Base-by-base conservation (phyloP, 2,113 vertebrate species). In the Brevimyrus niger region DNA sequence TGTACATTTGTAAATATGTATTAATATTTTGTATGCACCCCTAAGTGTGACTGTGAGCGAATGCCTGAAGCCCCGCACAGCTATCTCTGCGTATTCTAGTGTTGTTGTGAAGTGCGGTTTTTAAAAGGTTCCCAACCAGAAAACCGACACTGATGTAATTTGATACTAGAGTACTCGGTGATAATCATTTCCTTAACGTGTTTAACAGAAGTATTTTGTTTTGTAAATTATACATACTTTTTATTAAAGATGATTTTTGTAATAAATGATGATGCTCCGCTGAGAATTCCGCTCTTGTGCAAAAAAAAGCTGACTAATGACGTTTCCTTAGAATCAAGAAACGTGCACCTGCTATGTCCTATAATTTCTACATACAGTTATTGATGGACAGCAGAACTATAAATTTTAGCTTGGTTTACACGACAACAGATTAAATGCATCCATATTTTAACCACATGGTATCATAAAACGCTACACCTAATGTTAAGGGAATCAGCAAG, bases 41-140 rank as follows among this genome's bases (percentile, higher is more conserved):
- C 21, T 4, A 88, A 3, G 90, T 4, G 87, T 50, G 89, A 90
- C 89, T 35, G 93, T 48, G 80, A 38, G 48, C 44, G 85, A 91
- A 23, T 5, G 9, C 69, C 61, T 46, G 87, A 11, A 91, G 84
- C 53, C 90, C 83, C 47, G 90, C 44, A 84, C 58, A 76, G 89
- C 84, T 90, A 89, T 92, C 92, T 90, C 91, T 88, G 91, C 90
- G 90, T 89, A 87, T 94, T 96, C 96, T 91, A 94, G 96, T 96
- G 94, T 97, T 96, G 92, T 94, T 96, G 97, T 99, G 98, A 99
- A 95, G 98, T 97, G 95, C 97, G 95, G 97, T 96, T 98, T 98
- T 96, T 97, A 97, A 99, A 98, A 96, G 98, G 94, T 95, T 93
- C 92, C 61, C 91, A 92, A 94, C 98, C 98, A 98, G 95, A 98